Conservation (phyloP, 2,113 vertebrate species). For the Perca fluviatilis region DNA sequence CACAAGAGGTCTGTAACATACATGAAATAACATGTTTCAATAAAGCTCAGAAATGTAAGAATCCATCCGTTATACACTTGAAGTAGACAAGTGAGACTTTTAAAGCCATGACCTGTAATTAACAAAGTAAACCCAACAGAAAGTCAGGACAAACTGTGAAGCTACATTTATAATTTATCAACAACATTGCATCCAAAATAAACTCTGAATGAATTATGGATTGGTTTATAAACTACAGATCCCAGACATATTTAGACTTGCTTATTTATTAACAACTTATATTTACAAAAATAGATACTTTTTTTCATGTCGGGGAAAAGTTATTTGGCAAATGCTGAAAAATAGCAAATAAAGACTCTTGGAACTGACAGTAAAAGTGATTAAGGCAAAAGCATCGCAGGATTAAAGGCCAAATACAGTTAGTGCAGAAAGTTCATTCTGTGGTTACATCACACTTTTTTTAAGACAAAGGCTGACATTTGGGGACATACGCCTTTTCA, state of each 20-base stretch:
- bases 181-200: constrained; percentile 28
- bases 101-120: constrained; percentile 8
- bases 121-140: constrained; percentile 19
- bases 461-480: neutral
- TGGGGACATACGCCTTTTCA: neutral
- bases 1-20: constrained; percentile 2
- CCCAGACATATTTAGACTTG: constrained; percentile 50
- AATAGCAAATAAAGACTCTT: constrained; percentile 3
- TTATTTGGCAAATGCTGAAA: constrained; percentile 65
- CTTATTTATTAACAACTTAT: constrained; percentile 62
- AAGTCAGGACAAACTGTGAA: constrained; percentile 1
- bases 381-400: constrained; percentile 6
- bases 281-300: constrained; percentile 77
- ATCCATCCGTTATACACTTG: neutral
- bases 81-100: constrained; percentile 25
- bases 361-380: constrained; percentile 14
- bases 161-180: constrained; percentile 42
- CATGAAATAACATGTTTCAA: constrained; percentile 2
- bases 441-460: constrained; percentile 5
- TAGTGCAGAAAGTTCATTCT: neutral
- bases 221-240: constrained; percentile 43
- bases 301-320: constrained; percentile 31
- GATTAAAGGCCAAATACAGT: neutral
- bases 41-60: constrained; percentile 25
- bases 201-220: constrained; percentile 36